These are phyloP conservation scores for Pogonus chalceus DNA, from an alignment of 1,140 invertebrate species.

Conservation along the genomic window DNA sequence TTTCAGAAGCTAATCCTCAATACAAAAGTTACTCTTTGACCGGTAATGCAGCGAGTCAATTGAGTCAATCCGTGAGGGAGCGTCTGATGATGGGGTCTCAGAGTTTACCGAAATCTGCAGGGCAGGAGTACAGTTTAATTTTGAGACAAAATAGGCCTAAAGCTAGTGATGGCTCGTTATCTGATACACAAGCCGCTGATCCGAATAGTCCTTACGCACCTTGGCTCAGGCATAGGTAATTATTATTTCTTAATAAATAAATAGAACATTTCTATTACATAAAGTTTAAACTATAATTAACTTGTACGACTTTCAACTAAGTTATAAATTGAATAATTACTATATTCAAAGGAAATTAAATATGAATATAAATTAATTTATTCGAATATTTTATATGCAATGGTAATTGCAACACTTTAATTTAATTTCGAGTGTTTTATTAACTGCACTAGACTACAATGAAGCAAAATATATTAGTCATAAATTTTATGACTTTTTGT, in stretches of 20 bases:
- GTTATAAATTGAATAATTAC: too few relatives aligned
- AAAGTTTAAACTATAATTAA: neutral
- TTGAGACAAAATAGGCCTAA: slow-evolving; percentile 44
- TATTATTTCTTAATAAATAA: slow-evolving; percentile 5
- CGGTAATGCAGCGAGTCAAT: slow-evolving; percentile 67
- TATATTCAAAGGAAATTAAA: too few relatives aligned
- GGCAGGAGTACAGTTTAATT: slow-evolving; percentile 39
- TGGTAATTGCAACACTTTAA: too few relatives aligned
- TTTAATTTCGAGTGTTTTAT: too few relatives aligned
- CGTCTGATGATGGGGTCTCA: slow-evolving; percentile 68
- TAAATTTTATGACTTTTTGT: too few relatives aligned
- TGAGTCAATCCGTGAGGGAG: slow-evolving; percentile 74
- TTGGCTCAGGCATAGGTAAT: slow-evolving; percentile 56
- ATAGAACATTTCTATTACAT: slow-evolving; percentile 1
- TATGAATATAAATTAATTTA: too few relatives aligned
- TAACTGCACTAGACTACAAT: too few relatives aligned
- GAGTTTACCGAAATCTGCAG: slow-evolving; percentile 64
- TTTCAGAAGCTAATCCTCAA: slow-evolving; percentile 36
- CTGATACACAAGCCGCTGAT: slow-evolving; percentile 61
- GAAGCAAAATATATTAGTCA: too few relatives aligned
- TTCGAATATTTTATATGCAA: too few relatives aligned
- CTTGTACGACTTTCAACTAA: slow-evolving; percentile 9
- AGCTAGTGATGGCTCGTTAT: slow-evolving; percentile 66
- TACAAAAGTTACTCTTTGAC: slow-evolving; percentile 71
- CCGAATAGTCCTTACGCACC: slow-evolving; percentile 56